Percentiles rank a stretch among this genome's conserved stretches.
phyloP scores from a whole-genome alignment of 2,113 vertebrate species.

The Camelus dromedarius region DNA sequence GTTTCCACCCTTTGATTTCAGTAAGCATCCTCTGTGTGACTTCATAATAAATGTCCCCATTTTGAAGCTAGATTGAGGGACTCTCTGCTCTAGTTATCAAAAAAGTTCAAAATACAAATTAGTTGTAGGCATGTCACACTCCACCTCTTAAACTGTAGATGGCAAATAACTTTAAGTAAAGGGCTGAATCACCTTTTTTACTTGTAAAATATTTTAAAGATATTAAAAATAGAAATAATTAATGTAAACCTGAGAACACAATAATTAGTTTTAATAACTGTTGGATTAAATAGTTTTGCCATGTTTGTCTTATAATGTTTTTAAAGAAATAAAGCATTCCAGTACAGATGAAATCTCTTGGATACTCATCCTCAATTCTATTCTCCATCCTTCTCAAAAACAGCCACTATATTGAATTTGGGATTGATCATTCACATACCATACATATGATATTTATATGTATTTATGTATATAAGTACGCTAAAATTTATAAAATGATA shows the following conservation, averaged over 20 bases:
- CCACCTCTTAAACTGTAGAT: background rate
- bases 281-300: conserved; percentile 24
- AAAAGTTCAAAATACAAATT: conserved; percentile 2
- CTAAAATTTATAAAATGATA: background rate
- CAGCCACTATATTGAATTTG: background rate
- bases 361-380: background rate
- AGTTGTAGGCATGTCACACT: background rate
- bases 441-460: background rate
- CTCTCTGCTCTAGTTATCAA: background rate
- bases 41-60: conserved; percentile 56
- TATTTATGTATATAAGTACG: background rate
- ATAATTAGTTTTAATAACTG: background rate
- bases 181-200: background rate
- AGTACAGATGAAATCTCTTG: background rate
- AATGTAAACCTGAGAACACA: background rate
- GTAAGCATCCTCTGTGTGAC: conserved; percentile 43
- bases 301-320: background rate
- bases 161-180: background rate
- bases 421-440: background rate
- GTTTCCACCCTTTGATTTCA: conserved; percentile 57
- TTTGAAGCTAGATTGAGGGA: conserved; percentile 51
- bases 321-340: background rate
- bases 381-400: background rate
- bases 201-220: conserved; percentile 23
- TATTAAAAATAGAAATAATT: background rate